Conservation (phyloP, 2,888 invertebrate species). For the Chromoteleia sp. region DNA sequence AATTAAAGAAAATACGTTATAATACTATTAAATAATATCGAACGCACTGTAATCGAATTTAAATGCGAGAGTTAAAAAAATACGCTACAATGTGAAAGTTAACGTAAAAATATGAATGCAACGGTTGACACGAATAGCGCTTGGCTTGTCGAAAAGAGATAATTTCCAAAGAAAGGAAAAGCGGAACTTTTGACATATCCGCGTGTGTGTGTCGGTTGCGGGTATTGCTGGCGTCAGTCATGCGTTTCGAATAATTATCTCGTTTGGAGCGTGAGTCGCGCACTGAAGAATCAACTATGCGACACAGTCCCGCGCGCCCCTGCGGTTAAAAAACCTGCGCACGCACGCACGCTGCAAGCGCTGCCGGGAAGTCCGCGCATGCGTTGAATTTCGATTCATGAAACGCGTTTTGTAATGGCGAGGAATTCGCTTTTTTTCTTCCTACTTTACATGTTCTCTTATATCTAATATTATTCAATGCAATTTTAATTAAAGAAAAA, state of each 20-base stretch:
- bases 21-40: too few species aligned
- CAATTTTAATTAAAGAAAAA: conserved; percentile 6
- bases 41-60: not conserved
- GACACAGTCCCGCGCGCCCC: too few species aligned
- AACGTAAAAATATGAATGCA: conserved; percentile 6
- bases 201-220: conserved; percentile 3
- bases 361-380: conserved; percentile 29
- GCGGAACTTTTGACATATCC: conserved; percentile 47
- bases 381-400: conserved; percentile 41
- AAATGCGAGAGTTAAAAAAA: not conserved
- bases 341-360: conserved; percentile 16
- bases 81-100: conserved; percentile 11
- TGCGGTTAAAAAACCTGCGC: conserved; percentile 24
- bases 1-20: too few species aligned
- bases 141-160: conserved; percentile 22
- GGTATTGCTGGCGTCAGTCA: conserved; percentile 29
- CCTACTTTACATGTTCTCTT: conserved; percentile 9
- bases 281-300: conserved; percentile 10
- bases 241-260: conserved; percentile 38
- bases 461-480: conserved; percentile 12
- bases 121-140: conserved; percentile 32
- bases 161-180: conserved; percentile 52
- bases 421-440: conserved; percentile 19
- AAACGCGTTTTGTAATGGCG: conserved; percentile 33
- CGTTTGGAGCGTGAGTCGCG: conserved; percentile 23